Base-by-base conservation (phyloP, 2,888 invertebrate species). In the Perizoma flavofasciatum region DNA sequence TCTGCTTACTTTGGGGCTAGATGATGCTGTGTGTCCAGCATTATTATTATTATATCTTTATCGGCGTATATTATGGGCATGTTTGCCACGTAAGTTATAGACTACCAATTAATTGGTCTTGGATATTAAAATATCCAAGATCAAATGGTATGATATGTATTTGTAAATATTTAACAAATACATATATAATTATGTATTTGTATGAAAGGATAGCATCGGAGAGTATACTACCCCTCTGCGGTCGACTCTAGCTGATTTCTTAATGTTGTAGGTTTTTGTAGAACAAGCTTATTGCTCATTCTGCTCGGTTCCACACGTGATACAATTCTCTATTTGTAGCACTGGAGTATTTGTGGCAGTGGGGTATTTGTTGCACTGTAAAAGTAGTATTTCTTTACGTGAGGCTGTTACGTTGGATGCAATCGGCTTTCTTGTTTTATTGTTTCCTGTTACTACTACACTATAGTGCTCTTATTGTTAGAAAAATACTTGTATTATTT, bases 221-320 rank as follows among this genome's bases (percentile, higher is more conserved):
- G 22, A 22, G 22, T 22, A 22, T 22, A 22, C 22, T 69, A 71
- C 72, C 73, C 70, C 70, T 70, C 66, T 68, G 70, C 66, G 73
- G 77, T 75, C 74, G 73, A 77, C 74, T 73, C 67, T 62, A 59
- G 69, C 72, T 70, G 68, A 74, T 74, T 77, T 75, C 77, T 79
- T 78, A 79, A 81, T 76, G 76, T 72, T 70, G 59, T 66, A 67
- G 72, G 72, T 75, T 80, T 79, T 79, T 77, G 74, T 67, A 66
- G 64, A 59, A 63, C 68, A 66, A 59, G 67, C 65, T 74, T 74
- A 74, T 73, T 77, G 72, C 71, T 62, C 62, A 62, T 67, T 70
- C 68, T 60, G 65, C 70, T 66, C 59, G 63, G 62, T 68, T 71
- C 61, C 64, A 69, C 67, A 64, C 61, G 63, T 66, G 71, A 69